Percentiles rank a stretch among this genome's conserved stretches.
These are phyloP conservation scores for Muscidifurax raptorellus DNA, from an alignment of 1,140 invertebrate genomes.

Conservation along the genomic window DNA sequence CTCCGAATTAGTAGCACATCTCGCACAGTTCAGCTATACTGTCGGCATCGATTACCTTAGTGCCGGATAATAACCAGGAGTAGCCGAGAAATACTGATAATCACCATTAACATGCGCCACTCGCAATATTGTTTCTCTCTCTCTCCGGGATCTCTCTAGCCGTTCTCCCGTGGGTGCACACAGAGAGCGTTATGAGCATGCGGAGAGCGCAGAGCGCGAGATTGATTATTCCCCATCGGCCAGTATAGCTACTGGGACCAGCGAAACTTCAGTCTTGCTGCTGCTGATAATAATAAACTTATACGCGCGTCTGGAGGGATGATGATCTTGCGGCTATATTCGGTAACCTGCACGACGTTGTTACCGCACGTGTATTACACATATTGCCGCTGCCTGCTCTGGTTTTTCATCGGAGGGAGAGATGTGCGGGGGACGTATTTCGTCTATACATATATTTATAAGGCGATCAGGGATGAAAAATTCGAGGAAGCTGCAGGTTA, in stretches of 20 bases:
- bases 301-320: slow-evolving; percentile 48
- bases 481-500: not conserved
- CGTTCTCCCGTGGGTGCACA: not conserved
- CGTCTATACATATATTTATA: no score
- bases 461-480: not conserved
- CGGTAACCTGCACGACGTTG: not conserved
- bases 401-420: slow-evolving; percentile 23
- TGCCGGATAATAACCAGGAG: not conserved
- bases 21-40: not conserved
- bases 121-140: not conserved
- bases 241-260: slow-evolving; percentile 44
- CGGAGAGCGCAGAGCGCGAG: slow-evolving; percentile 55
- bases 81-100: slow-evolving; percentile 18
- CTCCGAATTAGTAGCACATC: not conserved
- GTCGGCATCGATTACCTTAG: not conserved
- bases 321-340: slow-evolving; percentile 38
- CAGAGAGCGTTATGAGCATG: slow-evolving; percentile 8
- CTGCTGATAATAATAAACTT: slow-evolving; percentile 49
- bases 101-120: not conserved
- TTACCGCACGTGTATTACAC: slow-evolving; percentile 32
- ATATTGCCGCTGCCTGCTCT: slow-evolving; percentile 24
- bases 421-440: not conserved
- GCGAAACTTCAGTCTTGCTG: slow-evolving; percentile 29
- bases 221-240: slow-evolving; percentile 74
- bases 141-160: not conserved